A percentile compares a stretch with the other conserved stretches of the same genome.
These are phyloP conservation scores for Dasypogon diadema DNA, from an alignment of 2,888 invertebrate species.

Conservation along the genomic window DNA sequence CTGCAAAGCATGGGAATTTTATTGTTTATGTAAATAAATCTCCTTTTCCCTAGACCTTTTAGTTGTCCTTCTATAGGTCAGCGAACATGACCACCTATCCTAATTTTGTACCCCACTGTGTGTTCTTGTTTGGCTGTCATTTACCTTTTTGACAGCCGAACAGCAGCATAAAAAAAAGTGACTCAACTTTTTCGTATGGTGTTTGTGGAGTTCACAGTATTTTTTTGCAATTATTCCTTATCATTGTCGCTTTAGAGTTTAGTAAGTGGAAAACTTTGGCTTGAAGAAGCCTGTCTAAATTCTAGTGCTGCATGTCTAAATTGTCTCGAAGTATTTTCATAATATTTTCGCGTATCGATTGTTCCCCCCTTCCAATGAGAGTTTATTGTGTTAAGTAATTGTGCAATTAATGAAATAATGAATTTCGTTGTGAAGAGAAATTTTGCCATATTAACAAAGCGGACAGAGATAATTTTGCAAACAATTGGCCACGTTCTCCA, in stretches of 20 bases:
- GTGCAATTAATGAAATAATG: conserved; percentile 13
- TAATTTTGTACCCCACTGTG: no score
- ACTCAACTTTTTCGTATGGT: no score
- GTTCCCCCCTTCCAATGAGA: conserved; percentile 1
- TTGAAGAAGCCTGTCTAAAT: conserved; percentile 13
- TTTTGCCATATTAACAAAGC: conserved; percentile 31
- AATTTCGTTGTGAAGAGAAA: conserved; percentile 1
- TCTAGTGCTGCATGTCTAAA: conserved; percentile 14
- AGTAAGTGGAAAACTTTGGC: conserved; percentile 27
- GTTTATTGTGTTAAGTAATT: not conserved
- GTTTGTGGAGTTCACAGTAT: no score
- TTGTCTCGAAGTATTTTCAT: not conserved
- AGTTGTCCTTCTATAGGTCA: no score
- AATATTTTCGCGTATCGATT: conserved; percentile 27
- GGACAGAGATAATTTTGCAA: conserved; percentile 28
- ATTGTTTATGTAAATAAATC: no score
- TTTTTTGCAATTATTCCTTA: no score
- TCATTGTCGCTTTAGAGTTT: not conserved
- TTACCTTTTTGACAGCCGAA: no score
- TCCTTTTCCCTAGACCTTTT: no score
- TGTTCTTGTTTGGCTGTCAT: no score
- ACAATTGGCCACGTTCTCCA: not conserved
- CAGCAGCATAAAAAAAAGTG: no score
- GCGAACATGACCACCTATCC: no score
- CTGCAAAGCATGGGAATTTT: no score